Percentiles rank a stretch among this genome's conserved stretches.
Conservation (phyloP, 1,140 invertebrate genomes). For the Notospermus geniculatus region DNA sequence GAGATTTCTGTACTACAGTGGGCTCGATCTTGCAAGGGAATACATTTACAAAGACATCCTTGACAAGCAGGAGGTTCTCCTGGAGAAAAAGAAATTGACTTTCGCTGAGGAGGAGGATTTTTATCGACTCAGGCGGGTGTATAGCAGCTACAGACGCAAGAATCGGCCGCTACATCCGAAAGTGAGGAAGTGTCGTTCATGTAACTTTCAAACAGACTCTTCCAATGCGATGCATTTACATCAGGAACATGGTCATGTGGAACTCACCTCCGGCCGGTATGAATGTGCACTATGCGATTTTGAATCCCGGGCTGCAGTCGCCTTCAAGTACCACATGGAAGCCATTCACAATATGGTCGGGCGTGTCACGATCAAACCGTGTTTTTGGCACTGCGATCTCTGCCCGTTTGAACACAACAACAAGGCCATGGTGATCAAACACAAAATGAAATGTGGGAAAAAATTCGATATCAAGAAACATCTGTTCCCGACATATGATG, state of each 20-base stretch:
- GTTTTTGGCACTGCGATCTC: constrained; percentile 87
- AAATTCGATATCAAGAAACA: constrained; percentile 86
- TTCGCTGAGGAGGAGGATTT: constrained; percentile 75
- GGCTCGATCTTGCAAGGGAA: constrained; percentile 86
- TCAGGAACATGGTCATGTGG: constrained; percentile 86
- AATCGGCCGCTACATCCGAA: constrained; percentile 79
- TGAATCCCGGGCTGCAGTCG: constrained; percentile 78
- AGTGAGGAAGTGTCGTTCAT: constrained; percentile 83
- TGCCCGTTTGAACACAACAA: constrained; percentile 94
- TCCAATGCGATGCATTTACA: constrained; percentile 82
- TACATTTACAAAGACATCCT: constrained; percentile 88
- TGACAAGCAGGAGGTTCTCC: constrained; percentile 79
- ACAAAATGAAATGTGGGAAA: constrained; percentile 84
- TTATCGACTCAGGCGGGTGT: constrained; percentile 80
- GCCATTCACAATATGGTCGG: constrained; percentile 80
- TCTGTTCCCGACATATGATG: constrained; percentile 64
- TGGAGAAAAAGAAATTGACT: constrained; percentile 63
- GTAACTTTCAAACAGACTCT: constrained; percentile 91
- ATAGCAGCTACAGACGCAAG: constrained; percentile 44
- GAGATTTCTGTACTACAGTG: constrained; percentile 90
- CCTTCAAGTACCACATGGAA: constrained; percentile 90
- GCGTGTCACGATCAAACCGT: constrained; percentile 77
- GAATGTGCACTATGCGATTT: constrained; percentile 80
- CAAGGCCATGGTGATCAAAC: constrained; percentile 86
- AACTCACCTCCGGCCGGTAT: constrained; percentile 70